Base-by-base conservation (phyloP, 2,113 vertebrate species). In the Syrmaticus mikado region DNA sequence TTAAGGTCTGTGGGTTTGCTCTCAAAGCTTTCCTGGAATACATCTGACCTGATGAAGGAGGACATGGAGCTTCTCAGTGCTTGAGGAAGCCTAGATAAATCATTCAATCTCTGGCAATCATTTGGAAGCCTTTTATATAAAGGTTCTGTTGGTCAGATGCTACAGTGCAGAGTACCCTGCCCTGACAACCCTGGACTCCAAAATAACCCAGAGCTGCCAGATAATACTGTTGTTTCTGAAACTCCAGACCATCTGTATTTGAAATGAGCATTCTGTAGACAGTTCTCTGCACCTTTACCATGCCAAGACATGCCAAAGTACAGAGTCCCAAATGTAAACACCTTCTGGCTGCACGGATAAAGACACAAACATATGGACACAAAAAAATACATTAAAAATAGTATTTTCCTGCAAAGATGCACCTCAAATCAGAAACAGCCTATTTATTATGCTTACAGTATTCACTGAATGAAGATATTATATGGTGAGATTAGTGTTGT, bases 171-270 rank as follows among this genome's bases (percentile, higher is more conserved):
- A 87, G 40, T 13, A 32, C 8, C 66, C 46, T 41, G 65, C 64
- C 67, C 24, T 70, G 58, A 60, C 66, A 87, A 76, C 14, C 36
- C 21, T 52, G 80, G 20, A n/a, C 38, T 79, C 52, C 60, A 82
- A 7, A 65, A 61, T 38, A 62, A n/a, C 89, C 86, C 53, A 36
- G 60, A 71, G 48, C 74, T 91, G 87, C 53, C 92, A 92, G 71
- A 75, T 55, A 62, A 79, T 52, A 45, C 58, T 50, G 74, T 62
- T 79, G 58, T 2, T 66, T 85, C n/a, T 76, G 46, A 89, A 92
- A 92, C 78, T 79, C 45, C n/a, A 85, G 67, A 62, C 89, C 78
- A 87, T 80, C 92, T 92, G 91, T 80, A 93, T 85, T 12, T 64
- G 75, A 93, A 87, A 82, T n/a, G 70, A 93, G 78, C 84, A 87